Conservation (phyloP, 53 echinoderm and acorn worm genomes). For the Holothuria scabra region DNA sequence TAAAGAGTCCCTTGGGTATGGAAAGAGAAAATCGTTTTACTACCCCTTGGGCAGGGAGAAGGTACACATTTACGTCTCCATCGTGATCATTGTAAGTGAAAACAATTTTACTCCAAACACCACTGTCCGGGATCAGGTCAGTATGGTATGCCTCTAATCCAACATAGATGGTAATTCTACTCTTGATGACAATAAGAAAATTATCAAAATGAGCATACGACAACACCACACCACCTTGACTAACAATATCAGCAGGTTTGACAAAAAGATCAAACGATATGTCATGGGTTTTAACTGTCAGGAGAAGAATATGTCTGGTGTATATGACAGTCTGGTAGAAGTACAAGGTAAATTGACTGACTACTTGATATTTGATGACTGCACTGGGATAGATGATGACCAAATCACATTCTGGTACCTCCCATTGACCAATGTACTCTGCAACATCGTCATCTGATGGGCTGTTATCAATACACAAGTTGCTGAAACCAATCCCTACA, state of each 20-base stretch:
- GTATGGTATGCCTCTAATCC: slow-evolving; percentile 65
- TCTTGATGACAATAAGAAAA: slow-evolving; percentile 69
- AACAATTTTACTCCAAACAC: slow-evolving; percentile 75
- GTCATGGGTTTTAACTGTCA: slow-evolving; percentile 54
- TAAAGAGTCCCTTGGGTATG: slow-evolving; percentile 53
- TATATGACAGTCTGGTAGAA: slow-evolving; percentile 66
- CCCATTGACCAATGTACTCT: slow-evolving; percentile 69
- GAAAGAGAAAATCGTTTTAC: slow-evolving; percentile 59
- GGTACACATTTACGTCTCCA: slow-evolving; percentile 73
- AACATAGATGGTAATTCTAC: slow-evolving; percentile 60
- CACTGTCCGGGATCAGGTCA: slow-evolving; percentile 59
- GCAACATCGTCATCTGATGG: slow-evolving; percentile 46
- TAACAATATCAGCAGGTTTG: slow-evolving; percentile 42
- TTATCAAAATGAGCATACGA: slow-evolving; percentile 74
- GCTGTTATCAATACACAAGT: not conserved
- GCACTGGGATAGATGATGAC: slow-evolving; percentile 67
- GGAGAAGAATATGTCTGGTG: slow-evolving; percentile 54
- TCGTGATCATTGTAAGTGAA: slow-evolving; percentile 64
- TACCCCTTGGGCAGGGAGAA: slow-evolving; percentile 52
- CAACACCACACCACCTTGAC: slow-evolving; percentile 68
- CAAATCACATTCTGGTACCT: slow-evolving; percentile 65
- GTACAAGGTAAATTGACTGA: slow-evolving; percentile 58
- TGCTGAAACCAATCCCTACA: not conserved
- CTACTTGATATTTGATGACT: slow-evolving; percentile 43
- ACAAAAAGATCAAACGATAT: slow-evolving; percentile 74